Base-by-base conservation (phyloP, 2,113 vertebrate species). In the Alaudala cheleensis region DNA sequence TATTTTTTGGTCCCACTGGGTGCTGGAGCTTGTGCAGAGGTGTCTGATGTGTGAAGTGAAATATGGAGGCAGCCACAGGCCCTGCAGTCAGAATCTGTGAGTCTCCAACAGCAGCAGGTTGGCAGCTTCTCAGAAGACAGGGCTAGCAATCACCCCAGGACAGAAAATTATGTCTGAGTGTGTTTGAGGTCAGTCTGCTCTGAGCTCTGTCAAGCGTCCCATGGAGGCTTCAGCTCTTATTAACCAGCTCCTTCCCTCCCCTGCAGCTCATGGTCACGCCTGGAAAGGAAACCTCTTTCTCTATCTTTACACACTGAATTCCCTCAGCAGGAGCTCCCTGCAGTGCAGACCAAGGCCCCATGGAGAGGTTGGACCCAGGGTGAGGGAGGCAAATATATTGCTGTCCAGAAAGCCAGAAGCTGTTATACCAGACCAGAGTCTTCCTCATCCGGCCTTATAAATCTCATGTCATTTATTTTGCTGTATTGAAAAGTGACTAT, bases 131-230 rank as follows among this genome's bases (percentile, higher is more conserved):
- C 79, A 69, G 66, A 26, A 88, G 53, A 45, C 66, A 76, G 78
- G 0, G 0, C 31, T n/a, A 87, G 25, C 50, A 57, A 73, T 72
- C 66, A 34, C 56, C 19, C 28, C n/a, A 45, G 88, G 45, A 80
- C 71, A 65, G 85, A 93, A 90, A 94, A 92, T 54, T 20, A 40
- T 73, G 49, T 76, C 73, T 67, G 79, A 69, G 66, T 29, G 33
- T 70, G 76, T 83, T 70, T 88, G 91, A 91, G 91, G 61, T 92
- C 80, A 84, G 94, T 9, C 72, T 74, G 86, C 83, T 74, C 86
- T 49, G 23, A 93, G 62, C 85, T 66, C n/a, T 82, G 66, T 79
- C 70, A 50, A 83, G 71, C 7, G 0, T 78, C 81, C 65, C 14
- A 1, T 13, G 44, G 69, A 88, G 50, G 56, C n/a, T 78, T 88